Base-by-base conservation (phyloP, 2,113 vertebrate species). In the Murina feae region DNA sequence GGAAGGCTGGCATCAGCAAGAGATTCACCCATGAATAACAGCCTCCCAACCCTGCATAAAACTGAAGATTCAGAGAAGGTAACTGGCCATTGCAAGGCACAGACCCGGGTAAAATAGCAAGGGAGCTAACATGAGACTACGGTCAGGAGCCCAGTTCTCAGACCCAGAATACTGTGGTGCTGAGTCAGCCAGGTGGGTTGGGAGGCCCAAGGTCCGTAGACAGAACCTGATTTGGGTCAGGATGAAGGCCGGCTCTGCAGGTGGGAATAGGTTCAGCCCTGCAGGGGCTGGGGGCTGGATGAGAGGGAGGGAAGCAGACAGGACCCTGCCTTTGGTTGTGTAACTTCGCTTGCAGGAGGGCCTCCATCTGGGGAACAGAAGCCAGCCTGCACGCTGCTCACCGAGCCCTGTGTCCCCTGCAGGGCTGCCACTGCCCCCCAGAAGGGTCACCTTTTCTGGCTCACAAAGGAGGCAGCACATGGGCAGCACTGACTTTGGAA, bases 401-500 rank as follows among this genome's bases (percentile, higher is more conserved):
- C 18, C 9, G 6, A 44, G 44, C 13, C 53, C 17, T 9, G 3
- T 16, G 1, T 35, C 10, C 18, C 3, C 2, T 49, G 32, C 28
- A 42, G 18, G 23, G 4, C 30, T 53, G 12, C 84, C 20, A 1
- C 30, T 84, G 60, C 17, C 16, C 17, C 16, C 0, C 5, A 14
- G 44, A 74, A 86, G 8, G 47, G 58, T 20, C 6, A 6, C 32
- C 6, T 76, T 60, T 49, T 55, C 90, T 78, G 12, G 30, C 20
- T 65, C 78, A 68, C 44, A 63, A 30, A 21, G 55, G 63, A 42
- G 10, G 13, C 32, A 60, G 51, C 63, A 47, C 17, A 4, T 55
- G 44, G n/a, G 32, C 68, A 92, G 16, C 10, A 72, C 2, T 89
- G 37, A n/a, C 55, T 89, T 96, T 91, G 44, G 39, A 79, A 76